Percentiles rank a stretch among this genome's conserved stretches.
phyloP scores from a whole-genome alignment of 2,797 vertebrate genomes.

The Aldrovandia affinis region DNA sequence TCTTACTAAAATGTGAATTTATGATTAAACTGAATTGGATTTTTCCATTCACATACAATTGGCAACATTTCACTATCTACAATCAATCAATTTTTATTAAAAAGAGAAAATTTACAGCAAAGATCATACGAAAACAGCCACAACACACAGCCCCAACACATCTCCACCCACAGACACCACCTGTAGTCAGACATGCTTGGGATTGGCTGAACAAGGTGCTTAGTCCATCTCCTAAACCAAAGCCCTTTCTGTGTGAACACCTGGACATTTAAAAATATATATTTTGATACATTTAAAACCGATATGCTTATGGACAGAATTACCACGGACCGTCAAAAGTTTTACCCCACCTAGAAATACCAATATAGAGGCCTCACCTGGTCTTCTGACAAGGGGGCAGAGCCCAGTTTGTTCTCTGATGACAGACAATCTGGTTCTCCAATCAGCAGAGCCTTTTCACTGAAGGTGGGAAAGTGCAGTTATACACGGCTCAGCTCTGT shows the following conservation, averaged over 20 bases:
- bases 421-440: background rate
- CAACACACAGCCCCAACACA: background rate
- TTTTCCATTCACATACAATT: conserved; percentile 52
- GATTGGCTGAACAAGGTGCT: background rate
- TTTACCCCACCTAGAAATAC: background rate
- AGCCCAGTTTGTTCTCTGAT: background rate
- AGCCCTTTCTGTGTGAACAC: background rate
- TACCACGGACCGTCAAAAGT: background rate
- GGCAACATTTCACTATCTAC: conserved; percentile 68
- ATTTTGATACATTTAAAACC: background rate
- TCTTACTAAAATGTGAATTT: conserved; percentile 41
- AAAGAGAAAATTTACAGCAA: conserved; percentile 36
- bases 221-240: background rate
- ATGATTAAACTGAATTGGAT: conserved; percentile 57
- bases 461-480: no score
- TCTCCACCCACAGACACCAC: background rate
- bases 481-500: no score
- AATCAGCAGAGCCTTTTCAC: no score
- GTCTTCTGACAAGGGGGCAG: background rate
- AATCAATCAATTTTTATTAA: conserved; percentile 67
- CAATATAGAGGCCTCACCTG: background rate
- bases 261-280: background rate
- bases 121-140: background rate
- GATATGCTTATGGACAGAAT: background rate
- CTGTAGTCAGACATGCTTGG: background rate